Conservation (phyloP, 1,140 invertebrate species). For the Daktulosphaira vitifoliae region DNA sequence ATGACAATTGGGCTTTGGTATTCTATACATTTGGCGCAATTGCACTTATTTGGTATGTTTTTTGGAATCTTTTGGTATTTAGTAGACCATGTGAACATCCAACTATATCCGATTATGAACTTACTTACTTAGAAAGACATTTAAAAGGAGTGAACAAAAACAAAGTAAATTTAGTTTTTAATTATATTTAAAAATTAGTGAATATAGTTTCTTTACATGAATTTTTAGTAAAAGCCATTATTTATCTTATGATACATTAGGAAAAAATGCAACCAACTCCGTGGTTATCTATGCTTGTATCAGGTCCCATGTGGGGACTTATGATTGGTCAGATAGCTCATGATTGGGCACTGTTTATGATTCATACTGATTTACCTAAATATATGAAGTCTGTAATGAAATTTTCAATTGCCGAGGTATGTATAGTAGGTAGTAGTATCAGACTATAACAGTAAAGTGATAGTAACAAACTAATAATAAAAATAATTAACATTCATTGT, state of each 20-base stretch:
- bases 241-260: neutral
- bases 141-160: constrained; percentile 37
- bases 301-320: constrained; percentile 57
- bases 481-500: too few relatives aligned
- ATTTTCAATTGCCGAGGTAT: constrained; percentile 54
- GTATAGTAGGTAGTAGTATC: neutral
- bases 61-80: constrained; percentile 63
- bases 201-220: too few relatives aligned
- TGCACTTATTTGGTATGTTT: constrained; percentile 43
- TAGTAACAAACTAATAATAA: too few relatives aligned
- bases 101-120: constrained; percentile 69
- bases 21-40: constrained; percentile 51
- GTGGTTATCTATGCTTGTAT: constrained; percentile 56
- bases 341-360: constrained; percentile 90
- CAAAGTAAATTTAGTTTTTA: constrained; percentile 36
- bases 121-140: constrained; percentile 52
- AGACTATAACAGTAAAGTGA: neutral
- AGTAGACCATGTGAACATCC: constrained; percentile 71
- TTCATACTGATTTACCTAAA: constrained; percentile 58
- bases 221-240: neutral
- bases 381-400: constrained; percentile 59
- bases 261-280: constrained; percentile 44
- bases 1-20: constrained; percentile 48
- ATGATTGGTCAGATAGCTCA: constrained; percentile 65
- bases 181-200: neutral